Conservation (phyloP, 2,888 invertebrate species). For the Nemoura dubitans region DNA sequence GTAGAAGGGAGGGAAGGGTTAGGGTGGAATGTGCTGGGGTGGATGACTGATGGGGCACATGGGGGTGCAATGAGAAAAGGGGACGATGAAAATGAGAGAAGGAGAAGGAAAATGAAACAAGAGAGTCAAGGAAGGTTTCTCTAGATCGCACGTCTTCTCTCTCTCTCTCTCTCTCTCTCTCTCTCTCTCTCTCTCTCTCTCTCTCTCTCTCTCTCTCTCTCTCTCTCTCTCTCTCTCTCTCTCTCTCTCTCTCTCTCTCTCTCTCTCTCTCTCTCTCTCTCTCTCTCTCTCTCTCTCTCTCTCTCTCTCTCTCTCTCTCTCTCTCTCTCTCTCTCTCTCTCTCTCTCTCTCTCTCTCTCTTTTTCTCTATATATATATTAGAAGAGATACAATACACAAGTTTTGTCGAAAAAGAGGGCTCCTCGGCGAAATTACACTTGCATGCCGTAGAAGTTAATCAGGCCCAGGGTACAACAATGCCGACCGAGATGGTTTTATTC, state of each 20-base stretch:
- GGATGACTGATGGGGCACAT: conserved; percentile 43
- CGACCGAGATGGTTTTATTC: not conserved
- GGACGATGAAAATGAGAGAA: conserved; percentile 41
- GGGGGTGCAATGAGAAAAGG: conserved; percentile 30
- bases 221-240: not conserved
- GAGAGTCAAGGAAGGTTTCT: conserved; percentile 43
- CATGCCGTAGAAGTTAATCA: conserved; percentile 17
- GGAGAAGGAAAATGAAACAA: conserved; percentile 43
- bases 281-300: not conserved
- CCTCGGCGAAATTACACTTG: not conserved
- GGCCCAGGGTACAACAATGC: not conserved
- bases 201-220: not conserved
- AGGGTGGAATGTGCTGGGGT: conserved; percentile 41
- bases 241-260: not conserved
- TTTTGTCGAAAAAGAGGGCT: conserved; percentile 8
- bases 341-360: not conserved
- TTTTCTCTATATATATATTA: not conserved
- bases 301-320: not conserved
- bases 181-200: not conserved
- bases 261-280: not conserved
- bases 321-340: not conserved
- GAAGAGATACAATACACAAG: conserved; percentile 15
- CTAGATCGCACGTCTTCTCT: too few species aligned
- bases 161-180: not conserved
- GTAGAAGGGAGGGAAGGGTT: conserved; percentile 39